phyloP scores from a whole-genome alignment of 2,888 invertebrate genomes.

The Campopleginae sp. region DNA sequence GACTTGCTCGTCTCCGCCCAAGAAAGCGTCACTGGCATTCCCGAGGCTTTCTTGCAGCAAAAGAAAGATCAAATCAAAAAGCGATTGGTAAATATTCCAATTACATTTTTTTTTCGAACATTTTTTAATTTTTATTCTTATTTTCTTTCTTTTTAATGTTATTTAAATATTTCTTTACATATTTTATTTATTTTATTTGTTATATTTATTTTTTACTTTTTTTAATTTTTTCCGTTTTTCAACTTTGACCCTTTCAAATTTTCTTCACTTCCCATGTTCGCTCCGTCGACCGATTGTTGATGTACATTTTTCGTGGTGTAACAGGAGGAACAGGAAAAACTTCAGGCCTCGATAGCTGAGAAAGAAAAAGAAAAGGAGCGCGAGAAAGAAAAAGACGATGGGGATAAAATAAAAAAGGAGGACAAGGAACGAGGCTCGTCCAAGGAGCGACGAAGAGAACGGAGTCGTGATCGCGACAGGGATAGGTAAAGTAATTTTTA shows the following conservation, averaged over 20 bases:
- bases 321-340: constrained; percentile 92
- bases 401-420: constrained; percentile 81
- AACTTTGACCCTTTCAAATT: neutral
- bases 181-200: neutral
- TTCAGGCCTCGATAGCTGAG: constrained; percentile 86
- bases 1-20: constrained; percentile 97
- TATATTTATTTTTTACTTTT: neutral
- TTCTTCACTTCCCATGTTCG: neutral
- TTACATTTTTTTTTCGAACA: neutral
- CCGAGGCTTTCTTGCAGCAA: constrained; percentile 96
- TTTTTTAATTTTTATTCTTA: neutral
- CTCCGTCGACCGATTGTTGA: neutral
- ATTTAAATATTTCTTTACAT: constrained; percentile 81
- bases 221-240: neutral
- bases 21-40: constrained; percentile 97
- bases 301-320: constrained; percentile 4
- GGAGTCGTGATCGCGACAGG: constrained; percentile 82
- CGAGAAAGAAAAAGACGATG: constrained; percentile 82
- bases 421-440: constrained; percentile 81
- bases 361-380: constrained; percentile 85
- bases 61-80: constrained; percentile 98
- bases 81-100: constrained; percentile 88
- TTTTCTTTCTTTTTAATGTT: neutral
- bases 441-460: constrained; percentile 83
- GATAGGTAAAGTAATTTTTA: constrained; percentile 73